Evolutionary conservation across 2,888 invertebrate genomes (phyloP).

Genomic region (Colletes collaris): DNA sequence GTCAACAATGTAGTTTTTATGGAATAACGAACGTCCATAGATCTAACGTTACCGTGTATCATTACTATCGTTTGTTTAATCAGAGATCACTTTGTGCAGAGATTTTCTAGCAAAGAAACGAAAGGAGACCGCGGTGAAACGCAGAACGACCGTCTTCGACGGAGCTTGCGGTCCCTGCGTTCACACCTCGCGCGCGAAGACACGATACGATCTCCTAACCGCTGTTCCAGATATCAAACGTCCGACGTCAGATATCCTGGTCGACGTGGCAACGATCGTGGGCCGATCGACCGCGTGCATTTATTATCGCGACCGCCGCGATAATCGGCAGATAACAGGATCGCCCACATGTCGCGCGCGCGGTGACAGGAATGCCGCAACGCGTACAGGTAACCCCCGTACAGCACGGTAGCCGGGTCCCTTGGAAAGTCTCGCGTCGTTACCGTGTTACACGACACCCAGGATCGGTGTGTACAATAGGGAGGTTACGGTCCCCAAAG

Average conservation of each 20-base stretch:
- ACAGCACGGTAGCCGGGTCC: too few relatives aligned
- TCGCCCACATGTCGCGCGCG: slow-evolving; percentile 52
- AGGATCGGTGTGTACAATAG: too few relatives aligned
- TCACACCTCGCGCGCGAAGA: slow-evolving; percentile 52
- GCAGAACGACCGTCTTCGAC: not conserved
- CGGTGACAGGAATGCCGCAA: slow-evolving; percentile 32
- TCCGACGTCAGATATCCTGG: slow-evolving; percentile 56
- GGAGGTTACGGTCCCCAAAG: not conserved
- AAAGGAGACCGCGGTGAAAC: too few relatives aligned
- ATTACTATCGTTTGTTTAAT: too few relatives aligned
- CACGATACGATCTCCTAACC: slow-evolving; percentile 49
- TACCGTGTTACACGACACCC: too few relatives aligned
- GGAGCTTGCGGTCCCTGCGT: slow-evolving; percentile 39
- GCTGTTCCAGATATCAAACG: slow-evolving; percentile 61
- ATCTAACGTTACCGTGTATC: too few relatives aligned
- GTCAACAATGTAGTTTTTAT: too few relatives aligned
- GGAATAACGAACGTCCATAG: too few relatives aligned
- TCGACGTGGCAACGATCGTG: slow-evolving; percentile 50
- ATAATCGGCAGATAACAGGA: slow-evolving; percentile 58
- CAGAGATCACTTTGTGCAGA: too few relatives aligned
- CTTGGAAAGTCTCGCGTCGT: too few relatives aligned
- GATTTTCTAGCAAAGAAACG: too few relatives aligned
- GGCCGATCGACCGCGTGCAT: slow-evolving; percentile 44
- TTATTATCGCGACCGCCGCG: slow-evolving; percentile 53
- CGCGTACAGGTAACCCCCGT: not conserved